Evolutionary conservation across 2,113 vertebrate species (phyloP).

Genomic region (Seriola dumerili): DNA sequence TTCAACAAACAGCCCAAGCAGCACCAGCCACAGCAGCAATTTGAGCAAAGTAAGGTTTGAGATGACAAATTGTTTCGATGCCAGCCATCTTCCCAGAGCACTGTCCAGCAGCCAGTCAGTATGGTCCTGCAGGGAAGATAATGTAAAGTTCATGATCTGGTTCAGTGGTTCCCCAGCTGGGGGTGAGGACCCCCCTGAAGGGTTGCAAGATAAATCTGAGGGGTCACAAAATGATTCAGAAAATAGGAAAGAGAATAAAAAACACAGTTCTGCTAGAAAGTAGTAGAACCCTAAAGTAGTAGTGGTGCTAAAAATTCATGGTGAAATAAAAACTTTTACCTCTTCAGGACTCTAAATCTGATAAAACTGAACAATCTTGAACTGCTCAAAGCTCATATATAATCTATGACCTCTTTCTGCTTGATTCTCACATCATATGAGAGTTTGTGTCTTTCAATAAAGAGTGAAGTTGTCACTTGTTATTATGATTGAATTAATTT

Average conservation of each 20-base stretch:
- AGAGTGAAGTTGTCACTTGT: no score
- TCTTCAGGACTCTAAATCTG: not conserved
- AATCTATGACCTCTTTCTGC: no score
- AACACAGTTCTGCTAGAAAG: no score
- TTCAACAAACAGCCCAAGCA: constrained; percentile 91
- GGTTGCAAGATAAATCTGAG: not conserved
- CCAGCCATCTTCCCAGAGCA: constrained; percentile 76
- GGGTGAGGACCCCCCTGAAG: not conserved
- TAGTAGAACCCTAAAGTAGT: no score
- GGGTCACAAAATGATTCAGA: not conserved
- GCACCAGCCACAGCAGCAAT: constrained; percentile 91
- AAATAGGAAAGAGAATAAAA: not conserved
- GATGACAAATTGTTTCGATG: constrained; percentile 69
- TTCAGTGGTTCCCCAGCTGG: not conserved
- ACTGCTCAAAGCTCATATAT: no score
- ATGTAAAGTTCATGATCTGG: not conserved
- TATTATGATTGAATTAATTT: no score
- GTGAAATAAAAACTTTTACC: no score
- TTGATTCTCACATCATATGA: no score
- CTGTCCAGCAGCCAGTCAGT: constrained; percentile 78
- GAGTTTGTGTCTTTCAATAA: no score
- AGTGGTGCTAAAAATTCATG: no score
- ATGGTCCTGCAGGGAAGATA: constrained; percentile 54
- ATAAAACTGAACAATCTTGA: not conserved
- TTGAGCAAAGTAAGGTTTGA: constrained; percentile 87